Evolutionary conservation across 2,797 vertebrate species (phyloP).

Genomic region (Malurus leucopterus): DNA sequence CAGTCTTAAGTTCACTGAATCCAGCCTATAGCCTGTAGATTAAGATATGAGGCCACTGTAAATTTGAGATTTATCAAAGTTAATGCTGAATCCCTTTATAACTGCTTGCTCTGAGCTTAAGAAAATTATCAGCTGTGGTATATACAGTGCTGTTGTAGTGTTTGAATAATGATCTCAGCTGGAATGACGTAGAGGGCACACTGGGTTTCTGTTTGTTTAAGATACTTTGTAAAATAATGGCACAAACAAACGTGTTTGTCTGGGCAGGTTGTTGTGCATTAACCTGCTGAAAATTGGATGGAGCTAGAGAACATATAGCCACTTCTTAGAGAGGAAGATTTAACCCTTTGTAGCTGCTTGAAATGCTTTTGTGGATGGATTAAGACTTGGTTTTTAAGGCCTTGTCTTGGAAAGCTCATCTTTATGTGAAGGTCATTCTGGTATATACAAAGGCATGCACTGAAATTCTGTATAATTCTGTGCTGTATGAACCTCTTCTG

Average conservation of each 20-base stretch:
- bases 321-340: not conserved
- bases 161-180: not conserved
- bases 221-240: not conserved
- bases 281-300: not conserved
- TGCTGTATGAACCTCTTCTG: not conserved
- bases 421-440: not conserved
- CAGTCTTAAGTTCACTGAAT: not conserved
- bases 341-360: not conserved
- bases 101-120: not conserved
- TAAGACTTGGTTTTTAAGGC: not conserved
- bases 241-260: not conserved
- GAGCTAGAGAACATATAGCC: not conserved
- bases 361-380: not conserved
- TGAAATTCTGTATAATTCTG: not conserved
- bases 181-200: not conserved
- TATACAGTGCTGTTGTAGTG: not conserved
- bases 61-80: not conserved
- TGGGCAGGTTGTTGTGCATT: not conserved
- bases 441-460: not conserved
- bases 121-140: not conserved
- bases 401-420: not conserved
- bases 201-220: constrained; percentile 4
- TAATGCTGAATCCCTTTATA: not conserved
- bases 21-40: not conserved
- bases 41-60: not conserved